phyloP scores from a whole-genome alignment of 1,140 invertebrate genomes.

The Agrypnia vestita region DNA sequence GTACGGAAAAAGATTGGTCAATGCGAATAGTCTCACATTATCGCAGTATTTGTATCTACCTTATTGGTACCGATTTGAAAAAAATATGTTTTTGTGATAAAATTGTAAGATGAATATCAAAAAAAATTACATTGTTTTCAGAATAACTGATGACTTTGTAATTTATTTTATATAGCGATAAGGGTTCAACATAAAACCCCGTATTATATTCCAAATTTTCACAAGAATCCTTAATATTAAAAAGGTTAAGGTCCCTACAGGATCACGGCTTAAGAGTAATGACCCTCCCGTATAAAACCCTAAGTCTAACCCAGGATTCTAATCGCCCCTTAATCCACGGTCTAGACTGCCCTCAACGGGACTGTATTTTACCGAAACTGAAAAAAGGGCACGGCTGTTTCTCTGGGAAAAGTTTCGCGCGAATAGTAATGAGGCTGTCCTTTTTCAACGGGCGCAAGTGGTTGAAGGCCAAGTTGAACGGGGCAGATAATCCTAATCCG shows the following conservation, averaged over 20 bases:
- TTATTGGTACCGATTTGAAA: too few species aligned
- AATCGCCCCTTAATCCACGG: conserved; percentile 15
- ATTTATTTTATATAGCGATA: too few species aligned
- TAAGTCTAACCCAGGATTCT: conserved; percentile 10
- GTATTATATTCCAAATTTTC: conserved; percentile 12
- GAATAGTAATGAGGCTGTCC: background rate
- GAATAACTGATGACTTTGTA: too few species aligned
- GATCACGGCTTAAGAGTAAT: conserved; percentile 25
- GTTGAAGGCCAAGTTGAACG: background rate
- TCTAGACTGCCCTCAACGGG: conserved; percentile 1
- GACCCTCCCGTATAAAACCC: conserved; percentile 26
- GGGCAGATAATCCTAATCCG: background rate
- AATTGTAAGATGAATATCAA: too few species aligned
- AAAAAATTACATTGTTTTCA: too few species aligned
- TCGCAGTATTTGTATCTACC: too few species aligned
- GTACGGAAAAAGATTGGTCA: too few species aligned
- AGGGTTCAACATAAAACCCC: background rate
- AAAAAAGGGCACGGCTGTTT: background rate
- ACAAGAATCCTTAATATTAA: conserved; percentile 16
- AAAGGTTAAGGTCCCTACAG: conserved; percentile 17
- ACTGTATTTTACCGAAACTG: background rate
- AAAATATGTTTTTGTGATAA: too few species aligned
- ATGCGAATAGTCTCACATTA: too few species aligned
- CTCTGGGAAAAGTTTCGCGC: background rate
- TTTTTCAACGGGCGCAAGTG: background rate